These are phyloP conservation scores for Chaetura pelagica DNA, from an alignment of 2,113 vertebrate genomes.

Conservation along the genomic window DNA sequence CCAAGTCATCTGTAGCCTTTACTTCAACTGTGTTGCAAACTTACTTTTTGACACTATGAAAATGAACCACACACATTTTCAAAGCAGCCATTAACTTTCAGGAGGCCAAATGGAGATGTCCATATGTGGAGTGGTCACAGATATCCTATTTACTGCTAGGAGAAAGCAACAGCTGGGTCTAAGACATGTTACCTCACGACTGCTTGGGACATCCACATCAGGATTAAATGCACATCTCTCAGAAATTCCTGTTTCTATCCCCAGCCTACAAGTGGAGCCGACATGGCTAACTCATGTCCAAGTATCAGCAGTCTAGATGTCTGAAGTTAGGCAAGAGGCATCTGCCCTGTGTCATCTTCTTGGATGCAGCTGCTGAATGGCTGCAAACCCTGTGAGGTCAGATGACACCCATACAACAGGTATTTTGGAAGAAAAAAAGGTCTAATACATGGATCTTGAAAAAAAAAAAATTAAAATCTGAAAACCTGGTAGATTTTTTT, in stretches of 20 bases:
- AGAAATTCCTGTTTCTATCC: background rate
- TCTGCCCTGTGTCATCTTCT: background rate
- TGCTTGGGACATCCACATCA: background rate
- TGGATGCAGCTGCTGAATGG: background rate
- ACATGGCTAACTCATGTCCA: rapidly evolving
- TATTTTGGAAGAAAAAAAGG: background rate
- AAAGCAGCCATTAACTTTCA: background rate
- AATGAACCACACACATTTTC: background rate
- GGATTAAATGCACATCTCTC: background rate
- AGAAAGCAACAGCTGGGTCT: background rate
- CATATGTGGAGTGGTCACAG: rapidly evolving
- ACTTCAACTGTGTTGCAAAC: background rate
- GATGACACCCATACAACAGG: rapidly evolving
- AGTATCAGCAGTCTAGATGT: background rate
- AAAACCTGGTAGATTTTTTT: background rate
- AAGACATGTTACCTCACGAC: background rate
- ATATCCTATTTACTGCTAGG: rapidly evolving
- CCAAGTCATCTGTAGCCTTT: background rate
- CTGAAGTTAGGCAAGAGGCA: background rate
- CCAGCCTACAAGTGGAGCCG: background rate
- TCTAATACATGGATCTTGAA: background rate
- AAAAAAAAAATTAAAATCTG: background rate
- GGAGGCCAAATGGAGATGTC: background rate
- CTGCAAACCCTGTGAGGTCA: background rate
- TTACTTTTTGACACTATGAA: background rate